phyloP scores from a whole-genome alignment of 2,797 vertebrate species.

The Danio jaintianensis region DNA sequence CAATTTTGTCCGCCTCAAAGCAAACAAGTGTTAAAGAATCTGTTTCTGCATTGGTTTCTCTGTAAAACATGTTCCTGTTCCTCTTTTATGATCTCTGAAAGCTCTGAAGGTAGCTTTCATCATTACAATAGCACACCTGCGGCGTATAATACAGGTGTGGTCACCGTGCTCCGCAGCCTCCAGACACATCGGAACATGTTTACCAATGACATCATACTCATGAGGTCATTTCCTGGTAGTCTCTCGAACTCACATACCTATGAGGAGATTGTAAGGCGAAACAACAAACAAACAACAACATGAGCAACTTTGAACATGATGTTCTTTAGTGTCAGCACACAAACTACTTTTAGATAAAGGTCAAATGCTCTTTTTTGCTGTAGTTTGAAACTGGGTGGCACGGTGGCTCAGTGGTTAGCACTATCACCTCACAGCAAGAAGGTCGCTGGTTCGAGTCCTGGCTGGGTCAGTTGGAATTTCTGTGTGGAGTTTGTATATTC shows the following conservation, averaged over 20 bases:
- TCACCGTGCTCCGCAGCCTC: conserved; percentile 11
- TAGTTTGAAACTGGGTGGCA: neutral
- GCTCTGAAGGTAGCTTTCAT: conserved; percentile 43
- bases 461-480: no score
- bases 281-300: neutral
- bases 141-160: conserved; percentile 44
- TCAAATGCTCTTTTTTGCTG: conserved; percentile 4
- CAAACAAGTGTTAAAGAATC: neutral
- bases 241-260: neutral
- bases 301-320: neutral
- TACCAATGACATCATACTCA: conserved; percentile 46
- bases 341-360: neutral
- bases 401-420: no score
- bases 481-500: no score
- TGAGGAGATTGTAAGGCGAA: neutral
- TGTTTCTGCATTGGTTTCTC: neutral
- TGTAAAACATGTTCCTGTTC: conserved; percentile 4
- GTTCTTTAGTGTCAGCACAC: neutral
- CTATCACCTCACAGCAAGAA: no score
- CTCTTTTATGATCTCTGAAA: conserved; percentile 20
- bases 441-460: no score
- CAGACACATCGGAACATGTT: conserved; percentile 49
- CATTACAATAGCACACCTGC: conserved; percentile 50
- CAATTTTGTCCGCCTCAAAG: neutral
- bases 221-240: conserved; percentile 43